Base-by-base conservation (phyloP, 1,140 invertebrate genomes). In the Drosophila mojavensis region DNA sequence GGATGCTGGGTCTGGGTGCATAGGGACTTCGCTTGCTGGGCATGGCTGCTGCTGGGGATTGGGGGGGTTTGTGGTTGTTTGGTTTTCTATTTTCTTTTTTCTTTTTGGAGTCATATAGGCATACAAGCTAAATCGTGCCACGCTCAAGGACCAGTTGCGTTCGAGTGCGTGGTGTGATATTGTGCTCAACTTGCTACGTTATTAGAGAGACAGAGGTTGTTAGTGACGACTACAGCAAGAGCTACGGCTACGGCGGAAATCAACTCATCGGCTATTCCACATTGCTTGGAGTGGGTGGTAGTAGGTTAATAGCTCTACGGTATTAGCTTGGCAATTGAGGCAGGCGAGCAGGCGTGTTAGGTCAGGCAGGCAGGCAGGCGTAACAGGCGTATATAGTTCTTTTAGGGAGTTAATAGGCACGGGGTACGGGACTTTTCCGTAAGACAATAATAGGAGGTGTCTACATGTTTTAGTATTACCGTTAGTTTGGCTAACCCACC, bases 11-110 rank as follows among this genome's bases (percentile, higher is more conserved):
- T 56, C 43, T 64, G 33, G 69, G 51, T 65, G 69, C 70, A 72
- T 72, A 53, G 41, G 78, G 61, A 4, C 65, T 73, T 54, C 55
- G 70, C 43, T 67, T 67, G 51, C 2, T 54, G 63, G 55, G 50
- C 39, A 39, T 78, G 55, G 17, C 47, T 48, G 45, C 60, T 36
- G 72, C 77, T 81, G 71, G 28, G 58, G 11, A 39, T 50, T 50
- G 59, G 53, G 75, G 62, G 50, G 62, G 71, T 36, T 36, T 36
- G 33, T 36, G 33, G 33, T 39, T 39, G 36, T 39, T 39, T 39
- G 11, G 11, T 39, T 39, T 39, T 39, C 17, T 17, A 17, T 11
- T 33, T 33, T 1, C 7, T 13, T 39, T 39, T 39, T 13, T 11
- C 11, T 39, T 10, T 39, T 39, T 47, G 69, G 55, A 75, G 43